phyloP scores from a whole-genome alignment of 2,888 invertebrate genomes.

The Phoenoteleia sp. region DNA sequence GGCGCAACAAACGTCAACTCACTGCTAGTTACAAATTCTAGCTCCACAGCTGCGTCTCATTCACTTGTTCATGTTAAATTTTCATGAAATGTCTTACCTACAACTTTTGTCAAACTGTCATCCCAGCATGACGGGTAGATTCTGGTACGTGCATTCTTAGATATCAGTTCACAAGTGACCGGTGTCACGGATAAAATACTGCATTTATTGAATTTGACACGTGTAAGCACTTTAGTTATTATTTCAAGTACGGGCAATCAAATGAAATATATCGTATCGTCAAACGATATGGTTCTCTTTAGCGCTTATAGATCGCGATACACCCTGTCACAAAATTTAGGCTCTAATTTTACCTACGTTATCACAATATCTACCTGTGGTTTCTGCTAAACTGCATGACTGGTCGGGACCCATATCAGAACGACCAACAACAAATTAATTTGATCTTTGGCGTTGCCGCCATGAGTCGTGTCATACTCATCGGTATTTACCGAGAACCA shows the following conservation, averaged over 20 bases:
- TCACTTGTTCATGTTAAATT: too few relatives aligned
- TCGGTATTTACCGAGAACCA: background rate
- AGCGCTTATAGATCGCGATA: background rate
- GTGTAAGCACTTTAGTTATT: background rate
- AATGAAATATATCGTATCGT: background rate
- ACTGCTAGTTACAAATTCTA: too few relatives aligned
- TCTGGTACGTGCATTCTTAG: background rate
- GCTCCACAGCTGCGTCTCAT: too few relatives aligned
- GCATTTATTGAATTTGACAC: background rate
- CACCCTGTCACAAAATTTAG: background rate
- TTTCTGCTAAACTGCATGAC: background rate
- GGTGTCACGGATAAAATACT: background rate
- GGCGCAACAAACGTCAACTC: too few relatives aligned
- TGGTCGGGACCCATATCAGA: background rate
- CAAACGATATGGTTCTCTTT: background rate
- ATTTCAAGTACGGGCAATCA: background rate
- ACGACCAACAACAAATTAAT: background rate
- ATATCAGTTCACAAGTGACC: background rate
- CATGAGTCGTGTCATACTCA: background rate
- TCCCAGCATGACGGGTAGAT: background rate
- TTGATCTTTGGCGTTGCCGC: background rate
- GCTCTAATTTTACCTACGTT: background rate
- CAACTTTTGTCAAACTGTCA: too few relatives aligned
- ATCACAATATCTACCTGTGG: background rate
- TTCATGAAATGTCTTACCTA: too few relatives aligned